Base-by-base conservation (phyloP, 2,113 vertebrate genomes). In the Bathybates hornii region DNA sequence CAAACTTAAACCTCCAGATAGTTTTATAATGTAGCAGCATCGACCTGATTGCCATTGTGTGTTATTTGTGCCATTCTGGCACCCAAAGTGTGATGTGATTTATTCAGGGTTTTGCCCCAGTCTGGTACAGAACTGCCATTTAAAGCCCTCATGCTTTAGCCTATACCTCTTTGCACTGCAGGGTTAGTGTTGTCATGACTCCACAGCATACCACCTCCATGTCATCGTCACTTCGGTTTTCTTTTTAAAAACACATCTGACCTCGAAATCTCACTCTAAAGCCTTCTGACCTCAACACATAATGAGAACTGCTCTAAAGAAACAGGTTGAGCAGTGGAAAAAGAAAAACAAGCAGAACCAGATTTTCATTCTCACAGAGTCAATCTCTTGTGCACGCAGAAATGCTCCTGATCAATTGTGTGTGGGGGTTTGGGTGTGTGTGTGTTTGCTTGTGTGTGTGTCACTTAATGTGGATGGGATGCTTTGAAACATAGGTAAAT, bases 71-170 rank as follows among this genome's bases (percentile, higher is more conserved):
- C 14, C 10, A 56, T 24, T 63, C 5, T 36, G 6, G 8, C 5
- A 36, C 9, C 2, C 4, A 14, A 6, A 7, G 6, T 14, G 19
- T 83, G 41, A 48, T 63, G 24, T 85, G 36, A 59, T 82, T 84
- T 73, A 17, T 57, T 81, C 3, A 21, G 68, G 80, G 89, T 86
- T 91, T 91, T 82, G 50, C 21, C 90, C 5, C 10, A 34, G 17
- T 78, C 24, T 57, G 29, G 50, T 41, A 68, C 61, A 89, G 53
- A 86, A 43, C 24, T 90, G 27, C 29, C 24, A 79, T 87, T 85
- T 56, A 81, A 59, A 24, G 24, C 45, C 8, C 14, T 45, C 45
- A 9, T n/a, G 24, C 17, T 34, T 24, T 21, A 36, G 45, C 73
- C 17, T 11, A 6, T 19, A 76, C n/a, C 54, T 76, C 32, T 68